Base-by-base conservation (phyloP, 2,113 vertebrate species). In the Syngnathoides biaculeatus region DNA sequence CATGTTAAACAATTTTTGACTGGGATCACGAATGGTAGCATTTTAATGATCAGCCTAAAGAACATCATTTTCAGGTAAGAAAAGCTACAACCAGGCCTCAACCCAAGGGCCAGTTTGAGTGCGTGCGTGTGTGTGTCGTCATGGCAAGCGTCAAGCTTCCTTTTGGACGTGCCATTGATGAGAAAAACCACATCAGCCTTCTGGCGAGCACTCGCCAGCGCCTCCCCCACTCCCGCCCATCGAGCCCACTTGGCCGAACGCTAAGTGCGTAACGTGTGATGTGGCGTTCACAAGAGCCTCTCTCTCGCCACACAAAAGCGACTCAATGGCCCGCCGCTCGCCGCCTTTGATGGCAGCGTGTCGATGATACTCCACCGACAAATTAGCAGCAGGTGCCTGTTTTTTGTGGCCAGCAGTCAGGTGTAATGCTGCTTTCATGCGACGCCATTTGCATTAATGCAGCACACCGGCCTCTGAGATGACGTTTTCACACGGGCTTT, bases 221-320 rank as follows among this genome's bases (percentile, higher is more conserved):
- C 12, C 65, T 38, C 53, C 1, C 1, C 64, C 73, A 62, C 73
- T 77, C 67, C 27, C 40, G 74, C 70, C 66, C n/a, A 75, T 71
- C 14, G 73, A 89, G 87, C 83, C 83, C 87, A 83, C 88, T 90
- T 74, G 74, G 70, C 14, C 67, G 77, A 67, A 73, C 74, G 72
- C 88, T 88, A 91, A 91, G 90, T 91, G 84, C 87, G 88, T 91
- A 91, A 92, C 91, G 88, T 90, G 87, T 89, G 88, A 91, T 91
- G 87, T 90, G 84, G 73, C 89, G 86, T 89, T 84, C 89, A 79
- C 86, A 90, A 88, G 87, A 81, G 80, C 85, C 88, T 89, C 84
- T 72, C 74, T 53, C 73, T 74, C 75, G 1, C 72, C 27, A 39
- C 88, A 92, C 88, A 92, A 92, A 89, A 79, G 82, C 22, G 80